phyloP scores from a whole-genome alignment of 2,797 vertebrate genomes.

The Tenualosa thibaudeaui region DNA sequence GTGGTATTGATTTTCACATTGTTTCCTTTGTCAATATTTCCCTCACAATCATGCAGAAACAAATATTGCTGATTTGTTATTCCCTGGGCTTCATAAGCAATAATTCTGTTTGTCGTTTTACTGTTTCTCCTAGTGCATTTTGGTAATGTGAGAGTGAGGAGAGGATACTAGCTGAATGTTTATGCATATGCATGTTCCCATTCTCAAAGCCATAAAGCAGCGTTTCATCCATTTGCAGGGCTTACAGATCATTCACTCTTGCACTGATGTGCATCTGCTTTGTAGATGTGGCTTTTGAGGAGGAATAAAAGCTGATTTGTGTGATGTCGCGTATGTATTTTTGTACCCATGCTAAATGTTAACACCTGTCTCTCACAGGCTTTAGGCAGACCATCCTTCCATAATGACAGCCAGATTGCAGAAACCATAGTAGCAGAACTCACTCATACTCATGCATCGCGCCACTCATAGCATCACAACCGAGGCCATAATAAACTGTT shows the following conservation, averaged over 20 bases:
- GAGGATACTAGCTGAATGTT: background rate
- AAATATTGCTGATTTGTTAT: slow-evolving; percentile 28
- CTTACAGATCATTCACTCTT: background rate
- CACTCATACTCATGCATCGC: background rate
- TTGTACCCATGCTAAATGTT: background rate
- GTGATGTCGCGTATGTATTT: background rate
- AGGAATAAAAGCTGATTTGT: background rate
- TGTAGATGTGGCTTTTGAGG: background rate
- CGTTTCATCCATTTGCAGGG: background rate
- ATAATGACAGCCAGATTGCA: background rate
- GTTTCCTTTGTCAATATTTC: slow-evolving; percentile 28
- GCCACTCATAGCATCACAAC: background rate
- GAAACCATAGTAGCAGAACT: background rate
- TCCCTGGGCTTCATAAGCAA: background rate
- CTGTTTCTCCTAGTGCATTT: background rate
- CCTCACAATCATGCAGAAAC: slow-evolving; percentile 26
- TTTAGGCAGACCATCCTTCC: background rate
- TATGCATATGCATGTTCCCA: background rate
- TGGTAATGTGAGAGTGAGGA: background rate
- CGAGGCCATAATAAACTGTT: background rate
- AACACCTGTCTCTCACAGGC: background rate
- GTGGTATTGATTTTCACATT: slow-evolving; percentile 31
- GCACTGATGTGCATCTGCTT: background rate
- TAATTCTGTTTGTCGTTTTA: background rate
- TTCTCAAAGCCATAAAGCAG: background rate